phyloP scores from a whole-genome alignment of 1,140 invertebrate species.

The Lineus longissimus region DNA sequence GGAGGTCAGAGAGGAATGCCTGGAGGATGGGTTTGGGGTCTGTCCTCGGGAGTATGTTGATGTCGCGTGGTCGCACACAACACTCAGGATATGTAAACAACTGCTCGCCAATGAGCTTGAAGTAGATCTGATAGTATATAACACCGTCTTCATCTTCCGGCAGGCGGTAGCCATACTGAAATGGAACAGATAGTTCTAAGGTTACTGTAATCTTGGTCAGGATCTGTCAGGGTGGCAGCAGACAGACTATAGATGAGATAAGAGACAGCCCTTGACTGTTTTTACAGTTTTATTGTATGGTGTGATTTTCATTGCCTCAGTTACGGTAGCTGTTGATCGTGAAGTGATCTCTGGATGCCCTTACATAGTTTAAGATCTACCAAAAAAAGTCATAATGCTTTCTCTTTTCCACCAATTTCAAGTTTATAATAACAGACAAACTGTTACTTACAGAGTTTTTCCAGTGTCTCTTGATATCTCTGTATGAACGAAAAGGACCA shows the following conservation, averaged over 20 bases:
- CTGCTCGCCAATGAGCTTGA: conserved; percentile 32
- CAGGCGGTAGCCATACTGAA: conserved; percentile 47
- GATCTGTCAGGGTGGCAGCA: no score
- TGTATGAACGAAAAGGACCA: conserved; percentile 39
- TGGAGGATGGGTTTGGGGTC: conserved; percentile 31
- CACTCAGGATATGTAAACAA: conserved; percentile 45
- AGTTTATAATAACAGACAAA: no score
- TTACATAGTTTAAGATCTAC: no score
- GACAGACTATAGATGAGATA: no score
- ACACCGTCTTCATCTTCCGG: conserved; percentile 42
- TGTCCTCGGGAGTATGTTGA: conserved; percentile 26
- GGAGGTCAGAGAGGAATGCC: conserved; percentile 34
- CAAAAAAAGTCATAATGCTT: no score
- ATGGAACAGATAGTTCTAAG: conserved; percentile 9
- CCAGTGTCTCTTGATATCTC: conserved; percentile 46
- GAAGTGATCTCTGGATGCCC: no score
- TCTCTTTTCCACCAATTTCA: no score
- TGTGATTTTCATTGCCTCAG: no score
- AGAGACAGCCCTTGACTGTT: no score
- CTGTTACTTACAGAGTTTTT: conserved; percentile 40
- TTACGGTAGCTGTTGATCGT: no score
- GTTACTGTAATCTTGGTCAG: not conserved
- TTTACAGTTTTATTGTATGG: no score
- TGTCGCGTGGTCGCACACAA: conserved; percentile 27
- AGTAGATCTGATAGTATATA: conserved; percentile 40